Evolutionary conservation across 2,113 vertebrate genomes (phyloP).

Genomic region (Epinephelus fuscoguttatus): DNA sequence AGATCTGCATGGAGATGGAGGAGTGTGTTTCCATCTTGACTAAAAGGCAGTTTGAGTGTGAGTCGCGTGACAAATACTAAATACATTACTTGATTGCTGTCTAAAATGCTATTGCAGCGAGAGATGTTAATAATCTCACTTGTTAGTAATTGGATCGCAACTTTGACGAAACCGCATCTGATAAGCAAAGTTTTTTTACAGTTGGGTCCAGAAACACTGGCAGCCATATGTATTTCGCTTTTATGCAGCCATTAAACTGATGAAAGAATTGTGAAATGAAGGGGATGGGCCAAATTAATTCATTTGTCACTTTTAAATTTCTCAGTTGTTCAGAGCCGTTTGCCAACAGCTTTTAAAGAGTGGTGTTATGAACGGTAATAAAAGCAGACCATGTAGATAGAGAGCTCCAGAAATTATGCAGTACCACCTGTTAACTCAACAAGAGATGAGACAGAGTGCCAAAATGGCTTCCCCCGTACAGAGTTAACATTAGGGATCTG

Average conservation of each 20-base stretch:
- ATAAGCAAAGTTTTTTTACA: constrained; percentile 57
- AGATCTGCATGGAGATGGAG: constrained; percentile 34
- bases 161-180: constrained; percentile 50
- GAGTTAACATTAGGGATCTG: constrained; percentile 35
- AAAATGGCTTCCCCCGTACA: constrained; percentile 32
- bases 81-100: constrained; percentile 37
- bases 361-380: constrained; percentile 39
- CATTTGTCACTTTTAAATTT: constrained; percentile 66
- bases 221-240: constrained; percentile 43
- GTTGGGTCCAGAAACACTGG: constrained; percentile 23
- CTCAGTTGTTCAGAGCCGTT: constrained; percentile 27
- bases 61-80: constrained; percentile 22
- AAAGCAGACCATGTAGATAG: constrained; percentile 44
- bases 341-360: constrained; percentile 69
- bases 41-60: constrained; percentile 16
- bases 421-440: constrained; percentile 57
- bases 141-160: constrained; percentile 33
- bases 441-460: constrained; percentile 31
- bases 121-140: constrained; percentile 34
- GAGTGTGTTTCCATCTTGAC: background rate
- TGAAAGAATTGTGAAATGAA: constrained; percentile 49
- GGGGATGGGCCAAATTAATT: constrained; percentile 55
- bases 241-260: constrained; percentile 63
- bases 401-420: constrained; percentile 39
- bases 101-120: constrained; percentile 32